phyloP scores from a whole-genome alignment of 2,888 invertebrate species.

The Brachypalpus laphriformis region DNA sequence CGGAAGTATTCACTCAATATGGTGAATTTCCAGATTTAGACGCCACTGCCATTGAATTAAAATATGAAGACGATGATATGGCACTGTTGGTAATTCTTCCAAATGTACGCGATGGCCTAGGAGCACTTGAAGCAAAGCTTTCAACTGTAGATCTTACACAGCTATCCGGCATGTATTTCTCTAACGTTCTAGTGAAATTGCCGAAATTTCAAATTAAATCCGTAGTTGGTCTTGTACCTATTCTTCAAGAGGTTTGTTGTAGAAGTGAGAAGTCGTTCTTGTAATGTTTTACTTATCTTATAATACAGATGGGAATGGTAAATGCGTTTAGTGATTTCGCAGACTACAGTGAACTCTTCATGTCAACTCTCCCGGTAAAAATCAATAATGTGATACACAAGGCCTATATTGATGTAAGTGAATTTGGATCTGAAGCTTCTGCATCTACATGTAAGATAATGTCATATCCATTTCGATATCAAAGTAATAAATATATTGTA shows the following conservation, averaged over 20 bases:
- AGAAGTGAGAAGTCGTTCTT: neutral
- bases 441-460: constrained; percentile 56
- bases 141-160: constrained; percentile 84
- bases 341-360: constrained; percentile 87
- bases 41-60: constrained; percentile 88
- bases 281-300: neutral
- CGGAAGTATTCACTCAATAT: constrained; percentile 84
- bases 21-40: constrained; percentile 83
- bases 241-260: constrained; percentile 83
- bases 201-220: constrained; percentile 94
- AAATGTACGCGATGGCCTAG: constrained; percentile 87
- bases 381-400: constrained; percentile 92
- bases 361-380: constrained; percentile 82
- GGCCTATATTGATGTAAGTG: constrained; percentile 93
- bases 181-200: constrained; percentile 85
- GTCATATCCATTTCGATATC: no score
- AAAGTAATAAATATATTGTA: neutral
- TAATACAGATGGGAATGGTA: constrained; percentile 87
- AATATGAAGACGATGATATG: constrained; percentile 87
- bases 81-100: constrained; percentile 92
- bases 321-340: constrained; percentile 86
- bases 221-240: constrained; percentile 85
- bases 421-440: constrained; percentile 93
- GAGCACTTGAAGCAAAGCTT: constrained; percentile 86
- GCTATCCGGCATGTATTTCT: constrained; percentile 84